Conservation (phyloP, 2,888 invertebrate species). For the Deilephila elpenor region DNA sequence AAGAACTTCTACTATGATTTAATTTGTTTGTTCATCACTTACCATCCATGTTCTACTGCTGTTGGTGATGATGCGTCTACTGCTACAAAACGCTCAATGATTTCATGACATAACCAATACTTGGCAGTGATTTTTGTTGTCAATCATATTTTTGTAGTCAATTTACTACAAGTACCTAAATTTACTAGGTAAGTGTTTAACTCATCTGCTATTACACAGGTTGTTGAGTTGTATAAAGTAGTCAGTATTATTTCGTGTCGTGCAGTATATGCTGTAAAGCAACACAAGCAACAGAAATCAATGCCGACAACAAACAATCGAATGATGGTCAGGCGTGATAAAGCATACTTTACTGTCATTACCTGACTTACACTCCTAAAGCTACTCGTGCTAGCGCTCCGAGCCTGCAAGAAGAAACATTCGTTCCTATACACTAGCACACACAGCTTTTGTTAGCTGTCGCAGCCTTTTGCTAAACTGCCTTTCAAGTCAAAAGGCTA, state of each 20-base stretch:
- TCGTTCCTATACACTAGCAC: slow-evolving; percentile 83
- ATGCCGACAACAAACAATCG: slow-evolving; percentile 64
- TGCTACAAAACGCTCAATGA: slow-evolving; percentile 71
- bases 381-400: slow-evolving; percentile 95
- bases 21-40: slow-evolving; percentile 23
- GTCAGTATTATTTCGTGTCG: background rate
- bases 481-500: slow-evolving; percentile 11
- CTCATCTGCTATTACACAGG: background rate
- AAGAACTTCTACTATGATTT: slow-evolving; percentile 18
- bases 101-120: slow-evolving; percentile 55
- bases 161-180: too few relatives aligned
- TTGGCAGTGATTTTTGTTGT: slow-evolving; percentile 60
- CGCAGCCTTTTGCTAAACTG: slow-evolving; percentile 29
- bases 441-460: slow-evolving; percentile 61
- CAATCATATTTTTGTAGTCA: background rate
- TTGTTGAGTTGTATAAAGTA: background rate
- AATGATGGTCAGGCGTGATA: slow-evolving; percentile 71
- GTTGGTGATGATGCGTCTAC: slow-evolving; percentile 60
- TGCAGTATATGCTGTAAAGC: background rate
- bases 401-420: slow-evolving; percentile 90
- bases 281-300: slow-evolving; percentile 57
- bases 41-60: slow-evolving; percentile 42
- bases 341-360: slow-evolving; percentile 75
- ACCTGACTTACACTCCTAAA: slow-evolving; percentile 96
- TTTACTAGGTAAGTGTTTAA: background rate